Base-by-base conservation (phyloP, 1,140 invertebrate species). In the Drosophila prosaltans region DNA sequence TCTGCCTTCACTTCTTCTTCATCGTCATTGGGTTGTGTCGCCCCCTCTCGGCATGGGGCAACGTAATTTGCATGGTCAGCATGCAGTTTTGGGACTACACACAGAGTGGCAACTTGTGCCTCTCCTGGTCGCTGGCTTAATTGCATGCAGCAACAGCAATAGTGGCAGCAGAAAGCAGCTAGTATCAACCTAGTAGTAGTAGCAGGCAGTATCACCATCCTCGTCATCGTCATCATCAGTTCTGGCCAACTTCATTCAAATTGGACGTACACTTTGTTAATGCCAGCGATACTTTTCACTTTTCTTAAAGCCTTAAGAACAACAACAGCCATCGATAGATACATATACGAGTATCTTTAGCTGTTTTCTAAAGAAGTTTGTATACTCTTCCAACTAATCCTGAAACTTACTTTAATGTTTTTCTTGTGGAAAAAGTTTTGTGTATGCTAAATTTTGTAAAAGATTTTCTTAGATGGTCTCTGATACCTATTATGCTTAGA, bases 11-110 rank as follows among this genome's bases (percentile, higher is more conserved):
- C 51, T 5, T 32, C n/a, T 6, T 10, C 41, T 41, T 11, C 16
- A 10, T 55, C 26, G 72, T 69, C n/a, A 26, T 58, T 16, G 39
- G 26, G 28, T 8, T 43, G 43, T 70, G 69, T 72, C 28, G 2
- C 45, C 45, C 21, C 45, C 3, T 16, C 16, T 3, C 8, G 7
- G 69, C 77, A 63, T 74, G 78, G 61, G 51, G 74, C 83, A 73
- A 68, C 83, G 83, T 88, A 86, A 86, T 86, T 86, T 86, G 83
- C 83, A 86, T 86, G 83, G 82, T 88, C 83, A 86, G 82, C 82
- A 82, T 86, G 69, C 79, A 86, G 71, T 74, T 78, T 77, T 78
- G 74, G 74, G 59, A 69, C 73, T 21, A 58, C 73, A 76, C 60
- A 76, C 60, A 76, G 73, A 77, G 74, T 77, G 74, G 66, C 74